Base-by-base conservation (phyloP, 1,140 invertebrate genomes). In the Pseudoatta argentina region DNA sequence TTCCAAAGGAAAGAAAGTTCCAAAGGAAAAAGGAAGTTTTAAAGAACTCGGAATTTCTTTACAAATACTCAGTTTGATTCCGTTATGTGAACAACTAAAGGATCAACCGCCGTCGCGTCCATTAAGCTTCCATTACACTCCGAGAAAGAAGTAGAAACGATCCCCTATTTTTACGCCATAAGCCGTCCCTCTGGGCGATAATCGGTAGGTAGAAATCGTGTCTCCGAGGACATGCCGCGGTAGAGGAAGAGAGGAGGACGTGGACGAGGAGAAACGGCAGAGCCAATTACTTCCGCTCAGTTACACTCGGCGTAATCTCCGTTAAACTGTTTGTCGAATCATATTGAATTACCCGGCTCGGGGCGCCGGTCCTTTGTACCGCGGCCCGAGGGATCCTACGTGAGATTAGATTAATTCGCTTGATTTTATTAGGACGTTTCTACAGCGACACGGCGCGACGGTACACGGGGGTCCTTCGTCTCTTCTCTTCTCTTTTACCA, bases 321-420 rank as follows among this genome's bases (percentile, higher is more conserved):
- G 92, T 93, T 93, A 93, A 93, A 93, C 92, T 93, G 92, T 93
- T 93, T 93, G 92, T 93, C 91, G 92, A 93, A 93, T 93, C 92
- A 93, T 93, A 93, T 93, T 93, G 92, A 93, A 93, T 93, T 93
- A 93, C 92, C 89, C 90, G 86, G 88, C 89, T 88, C 88, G 57
- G 88, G 90, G 86, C 89, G 87, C 73, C 89, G 88, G 89, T 89
- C 91, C 92, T 93, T 93, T 93, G 91, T 93, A 86, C 79, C 85
- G 64, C 76, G 73, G 83, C 86, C 86, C 85, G 82, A 83, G 89
- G 91, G 92, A 92, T 89, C 90, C 86, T 82, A 90, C 87, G 71
- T 73, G 77, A 92, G 91, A 93, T 93, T 93, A 91, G 92, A 93
- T 93, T 93, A 93, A 93, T 93, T 93, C 90, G 77, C 57, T 86